These are phyloP conservation scores for Papilio polyxenes DNA, from an alignment of 1,140 invertebrate genomes.

Conservation along the genomic window DNA sequence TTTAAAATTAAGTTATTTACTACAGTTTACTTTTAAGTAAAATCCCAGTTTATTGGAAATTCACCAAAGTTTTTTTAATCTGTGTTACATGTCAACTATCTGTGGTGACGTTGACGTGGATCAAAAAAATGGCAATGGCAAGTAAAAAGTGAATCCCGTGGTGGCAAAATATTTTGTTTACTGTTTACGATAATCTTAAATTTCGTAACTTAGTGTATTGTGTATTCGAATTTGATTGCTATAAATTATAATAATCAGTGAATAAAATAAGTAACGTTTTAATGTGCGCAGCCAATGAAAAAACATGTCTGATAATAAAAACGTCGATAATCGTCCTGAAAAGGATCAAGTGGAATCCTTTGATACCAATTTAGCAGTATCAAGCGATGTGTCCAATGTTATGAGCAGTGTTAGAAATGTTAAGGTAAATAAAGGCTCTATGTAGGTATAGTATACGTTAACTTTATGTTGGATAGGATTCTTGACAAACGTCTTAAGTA, in stretches of 20 bases:
- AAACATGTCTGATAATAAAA: constrained; percentile 73
- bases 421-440: constrained; percentile 56
- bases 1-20: not conserved
- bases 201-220: constrained; percentile 41
- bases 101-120: constrained; percentile 71
- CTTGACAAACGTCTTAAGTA: not conserved
- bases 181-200: constrained; percentile 45
- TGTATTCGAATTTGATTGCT: constrained; percentile 30
- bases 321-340: constrained; percentile 64
- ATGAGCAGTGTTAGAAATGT: constrained; percentile 64
- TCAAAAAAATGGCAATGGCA: constrained; percentile 56
- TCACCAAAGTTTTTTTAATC: not conserved
- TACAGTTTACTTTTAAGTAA: constrained; percentile 1
- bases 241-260: constrained; percentile 41
- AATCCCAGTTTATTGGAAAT: not conserved
- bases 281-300: constrained; percentile 64
- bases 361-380: constrained; percentile 68
- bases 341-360: constrained; percentile 58
- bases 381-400: constrained; percentile 63
- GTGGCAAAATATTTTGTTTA: constrained; percentile 64
- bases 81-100: constrained; percentile 39
- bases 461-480: not conserved
- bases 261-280: constrained; percentile 55
- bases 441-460: too few species aligned
- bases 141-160: constrained; percentile 58